phyloP scores from a whole-genome alignment of 2,888 invertebrate species.

The Eupsilia transversa region DNA sequence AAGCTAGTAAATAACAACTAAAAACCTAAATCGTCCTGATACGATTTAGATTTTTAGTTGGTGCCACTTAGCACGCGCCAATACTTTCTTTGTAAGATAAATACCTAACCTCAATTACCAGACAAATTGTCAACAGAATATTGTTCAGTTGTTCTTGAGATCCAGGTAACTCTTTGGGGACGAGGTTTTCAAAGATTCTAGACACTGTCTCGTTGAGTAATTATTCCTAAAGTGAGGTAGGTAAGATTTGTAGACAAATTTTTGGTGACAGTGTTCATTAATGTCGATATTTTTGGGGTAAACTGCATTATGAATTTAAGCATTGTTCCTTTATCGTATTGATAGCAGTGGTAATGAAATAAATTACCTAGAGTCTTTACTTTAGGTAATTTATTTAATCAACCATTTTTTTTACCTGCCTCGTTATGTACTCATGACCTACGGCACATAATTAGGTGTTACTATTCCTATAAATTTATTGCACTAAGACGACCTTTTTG shows the following conservation, averaged over 20 bases:
- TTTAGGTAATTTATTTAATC: too few species aligned
- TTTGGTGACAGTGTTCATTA: neutral
- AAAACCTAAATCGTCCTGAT: neutral
- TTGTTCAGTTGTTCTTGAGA: conserved; percentile 3
- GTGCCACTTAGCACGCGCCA: too few species aligned
- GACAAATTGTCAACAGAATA: neutral
- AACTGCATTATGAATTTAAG: too few species aligned
- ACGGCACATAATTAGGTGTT: neutral
- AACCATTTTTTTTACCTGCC: too few species aligned
- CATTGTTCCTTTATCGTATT: neutral
- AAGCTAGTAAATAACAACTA: too few species aligned
- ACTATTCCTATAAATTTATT: neutral
- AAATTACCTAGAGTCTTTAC: neutral
- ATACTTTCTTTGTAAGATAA: conserved; percentile 5
- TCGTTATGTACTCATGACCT: neutral
- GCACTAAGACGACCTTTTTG: neutral
- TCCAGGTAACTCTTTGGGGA: neutral
- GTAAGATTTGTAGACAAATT: neutral
- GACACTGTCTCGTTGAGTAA: neutral
- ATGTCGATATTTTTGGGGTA: neutral
- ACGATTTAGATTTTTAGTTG: too few species aligned
- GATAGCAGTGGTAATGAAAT: neutral
- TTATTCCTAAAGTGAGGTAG: conserved; percentile 11
- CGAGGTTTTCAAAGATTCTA: conserved; percentile 4
- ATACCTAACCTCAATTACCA: neutral